These are phyloP conservation scores for Beroe forskalii DNA, from an alignment of 37 sponge, comb jelly and placozoan species.

Conservation along the genomic window DNA sequence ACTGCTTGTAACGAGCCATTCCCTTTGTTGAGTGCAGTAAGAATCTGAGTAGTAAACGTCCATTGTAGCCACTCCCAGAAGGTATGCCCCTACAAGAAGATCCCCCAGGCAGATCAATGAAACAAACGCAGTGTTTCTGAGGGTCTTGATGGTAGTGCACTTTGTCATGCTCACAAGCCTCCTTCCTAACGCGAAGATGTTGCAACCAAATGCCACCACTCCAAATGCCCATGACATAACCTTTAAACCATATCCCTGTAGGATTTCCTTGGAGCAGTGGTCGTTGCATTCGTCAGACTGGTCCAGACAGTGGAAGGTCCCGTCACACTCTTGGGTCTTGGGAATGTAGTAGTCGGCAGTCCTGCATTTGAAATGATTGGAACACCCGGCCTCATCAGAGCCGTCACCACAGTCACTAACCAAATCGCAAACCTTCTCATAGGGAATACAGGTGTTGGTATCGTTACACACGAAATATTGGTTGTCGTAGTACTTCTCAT, in stretches of 20 bases:
- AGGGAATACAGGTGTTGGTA: too few species aligned
- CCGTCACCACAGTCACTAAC: too few species aligned
- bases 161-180: background rate
- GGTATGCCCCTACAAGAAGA: background rate
- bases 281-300: too few species aligned
- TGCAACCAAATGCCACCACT: background rate
- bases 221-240: background rate
- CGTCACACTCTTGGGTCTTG: too few species aligned
- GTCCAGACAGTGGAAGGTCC: too few species aligned
- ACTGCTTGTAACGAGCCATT: background rate
- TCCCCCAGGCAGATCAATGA: background rate
- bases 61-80: background rate
- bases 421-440: too few species aligned
- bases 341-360: too few species aligned
- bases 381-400: too few species aligned
- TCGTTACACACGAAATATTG: too few species aligned
- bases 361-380: too few species aligned
- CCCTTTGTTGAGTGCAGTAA: background rate
- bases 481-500: too few species aligned
- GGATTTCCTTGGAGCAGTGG: too few species aligned
- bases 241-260: background rate
- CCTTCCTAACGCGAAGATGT: background rate
- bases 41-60: background rate
- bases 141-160: background rate
- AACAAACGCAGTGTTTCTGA: background rate